These are phyloP conservation scores for Melanotus villosus DNA, from an alignment of 2,888 invertebrate genomes.

Conservation along the genomic window DNA sequence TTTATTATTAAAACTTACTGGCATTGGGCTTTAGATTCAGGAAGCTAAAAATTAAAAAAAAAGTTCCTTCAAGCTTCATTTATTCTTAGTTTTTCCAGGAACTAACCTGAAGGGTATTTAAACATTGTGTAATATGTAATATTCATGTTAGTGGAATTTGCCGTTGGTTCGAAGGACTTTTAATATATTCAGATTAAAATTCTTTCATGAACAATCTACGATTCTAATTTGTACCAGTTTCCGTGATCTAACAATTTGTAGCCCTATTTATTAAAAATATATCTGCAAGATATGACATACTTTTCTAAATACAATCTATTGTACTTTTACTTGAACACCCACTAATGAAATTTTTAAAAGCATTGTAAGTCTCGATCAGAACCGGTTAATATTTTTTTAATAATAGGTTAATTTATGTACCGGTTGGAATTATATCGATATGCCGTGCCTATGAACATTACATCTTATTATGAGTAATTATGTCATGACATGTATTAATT, in stretches of 20 bases:
- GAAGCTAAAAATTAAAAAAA: too few species aligned
- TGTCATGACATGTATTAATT: constrained; percentile 16
- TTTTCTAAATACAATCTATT: constrained; percentile 1
- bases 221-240: constrained; percentile 11
- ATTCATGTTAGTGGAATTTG: constrained; percentile 1
- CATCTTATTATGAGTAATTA: constrained; percentile 14
- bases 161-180: background rate
- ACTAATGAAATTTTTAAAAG: background rate
- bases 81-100: background rate
- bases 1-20: too few species aligned
- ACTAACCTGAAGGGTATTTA: background rate
- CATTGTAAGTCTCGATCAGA: background rate
- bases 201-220: constrained; percentile 7
- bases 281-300: constrained; percentile 14
- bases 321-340: constrained; percentile 15
- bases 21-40: too few species aligned
- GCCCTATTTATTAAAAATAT: background rate
- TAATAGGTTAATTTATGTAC: constrained; percentile 9
- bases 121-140: background rate
- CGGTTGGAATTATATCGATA: constrained; percentile 13
- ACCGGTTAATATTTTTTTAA: constrained; percentile 6
- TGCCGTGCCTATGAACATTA: constrained; percentile 13
- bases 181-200: constrained; percentile 3
- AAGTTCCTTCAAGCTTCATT: background rate
- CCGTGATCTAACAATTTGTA: background rate